Evolutionary conservation across 2,113 vertebrate species (phyloP), one percentile per base, ranked within the genome.

Genomic region (Oreochromis aureus): DNA sequence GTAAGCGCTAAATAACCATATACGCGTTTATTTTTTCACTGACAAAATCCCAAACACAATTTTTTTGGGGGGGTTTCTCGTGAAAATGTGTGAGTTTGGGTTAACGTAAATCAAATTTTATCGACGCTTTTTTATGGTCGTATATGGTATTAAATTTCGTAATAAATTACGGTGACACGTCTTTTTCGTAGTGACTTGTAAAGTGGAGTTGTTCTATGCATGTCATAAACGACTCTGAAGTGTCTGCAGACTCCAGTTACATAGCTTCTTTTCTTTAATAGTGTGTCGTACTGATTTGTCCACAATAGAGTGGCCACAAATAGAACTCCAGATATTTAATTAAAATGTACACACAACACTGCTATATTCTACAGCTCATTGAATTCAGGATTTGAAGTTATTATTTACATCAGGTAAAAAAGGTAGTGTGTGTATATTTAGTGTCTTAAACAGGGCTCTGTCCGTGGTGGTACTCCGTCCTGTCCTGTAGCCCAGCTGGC

Each of bases 401-500:
- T 48, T 32, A n/a, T 51, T 82, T 10, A 18, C 15, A 36, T 54
- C 6, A 51, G 2, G 11, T 66, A 63, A 46, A 32, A n/a, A 6
- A 22, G 53, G 13, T 32, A 63, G 18, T 15, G 10, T 83, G 9
- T 69, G 0, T 19, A 11, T 83, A 5, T 69, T 44, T n/a, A 16
- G 24, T 81, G 3, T 44, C 4, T 81, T 16, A 3, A 78, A 22
- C 58, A 19, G 34, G 34, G 10, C 44, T 76, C 30, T 24, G 41
- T 69, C 7, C 7, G 32, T 8, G 63, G 18, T 39, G 39, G 58
- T 53, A 39, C 83, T 63, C 83, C 36, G 82, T 69, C 80, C 30
- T 5, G 76, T 85, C 80, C 66, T 63, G 82, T 4, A 15, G 86
- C 79, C 91, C 94, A 93, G 93, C 93, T 94, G 93, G 80, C 78